Conservation (phyloP, 2,888 invertebrate species). For the Cremastinae sp. region DNA sequence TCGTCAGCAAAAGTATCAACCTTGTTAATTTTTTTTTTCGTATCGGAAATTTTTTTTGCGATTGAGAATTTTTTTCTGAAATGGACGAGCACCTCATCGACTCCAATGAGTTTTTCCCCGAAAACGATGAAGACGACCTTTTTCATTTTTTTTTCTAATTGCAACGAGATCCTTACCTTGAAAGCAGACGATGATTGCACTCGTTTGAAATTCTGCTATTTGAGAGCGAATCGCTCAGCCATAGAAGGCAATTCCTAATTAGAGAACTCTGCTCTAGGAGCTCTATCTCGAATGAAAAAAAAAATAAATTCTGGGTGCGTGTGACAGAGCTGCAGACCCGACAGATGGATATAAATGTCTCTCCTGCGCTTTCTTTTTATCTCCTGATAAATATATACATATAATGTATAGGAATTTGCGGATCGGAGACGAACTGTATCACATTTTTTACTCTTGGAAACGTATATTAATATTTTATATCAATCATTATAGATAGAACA, state of each 20-base stretch:
- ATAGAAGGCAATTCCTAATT: slow-evolving; percentile 47
- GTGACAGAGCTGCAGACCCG: not conserved
- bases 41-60: too few species aligned
- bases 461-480: not conserved
- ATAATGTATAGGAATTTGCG: too few species aligned
- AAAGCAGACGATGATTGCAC: slow-evolving; percentile 3
- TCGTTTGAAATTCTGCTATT: slow-evolving; percentile 24
- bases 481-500: not conserved
- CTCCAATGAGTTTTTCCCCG: not conserved
- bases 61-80: too few species aligned
- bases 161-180: slow-evolving; percentile 19
- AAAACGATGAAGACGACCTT: slow-evolving; percentile 13
- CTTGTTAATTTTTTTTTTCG: too few species aligned
- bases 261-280: slow-evolving; percentile 16
- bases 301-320: slow-evolving; percentile 31
- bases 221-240: slow-evolving; percentile 13
- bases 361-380: too few species aligned
- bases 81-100: too few species aligned
- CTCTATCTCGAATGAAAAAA: slow-evolving; percentile 10
- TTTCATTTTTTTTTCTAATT: slow-evolving; percentile 29
- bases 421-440: not conserved
- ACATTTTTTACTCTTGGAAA: not conserved
- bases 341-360: too few species aligned
- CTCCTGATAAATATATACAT: too few species aligned
- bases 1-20: too few species aligned